Percentiles rank a stretch among this genome's conserved stretches.
Conservation (phyloP, 2,113 vertebrate species). For the Apaloderma vittatum region DNA sequence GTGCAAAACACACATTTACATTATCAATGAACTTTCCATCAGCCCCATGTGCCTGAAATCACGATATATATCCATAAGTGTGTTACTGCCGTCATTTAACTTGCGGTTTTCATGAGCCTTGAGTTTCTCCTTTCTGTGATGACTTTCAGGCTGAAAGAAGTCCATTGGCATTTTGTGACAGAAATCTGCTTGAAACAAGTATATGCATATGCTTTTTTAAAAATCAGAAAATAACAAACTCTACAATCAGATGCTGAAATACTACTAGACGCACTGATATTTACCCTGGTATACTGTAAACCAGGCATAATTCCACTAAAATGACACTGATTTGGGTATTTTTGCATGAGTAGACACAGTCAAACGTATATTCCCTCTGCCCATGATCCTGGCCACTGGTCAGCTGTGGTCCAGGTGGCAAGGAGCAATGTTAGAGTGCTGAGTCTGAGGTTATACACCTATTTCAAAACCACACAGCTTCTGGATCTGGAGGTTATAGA, state of each 20-base stretch:
- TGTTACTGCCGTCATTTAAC: not conserved
- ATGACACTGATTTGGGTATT: not conserved
- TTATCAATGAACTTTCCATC: not conserved
- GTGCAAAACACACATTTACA: not conserved
- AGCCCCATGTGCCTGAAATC: not conserved
- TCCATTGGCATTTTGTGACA: not conserved
- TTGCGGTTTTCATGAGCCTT: not conserved
- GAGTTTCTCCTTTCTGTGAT: not conserved
- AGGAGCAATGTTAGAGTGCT: not conserved
- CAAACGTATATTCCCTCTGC: not conserved
- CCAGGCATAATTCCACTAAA: not conserved
- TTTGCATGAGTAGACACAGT: not conserved
- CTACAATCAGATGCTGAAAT: not conserved
- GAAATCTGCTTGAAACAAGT: not conserved
- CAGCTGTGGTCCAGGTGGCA: not conserved
- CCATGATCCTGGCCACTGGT: accelerated
- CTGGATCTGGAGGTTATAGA: not conserved
- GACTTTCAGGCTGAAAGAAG: not conserved
- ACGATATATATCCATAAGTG: not conserved
- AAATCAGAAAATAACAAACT: not conserved
- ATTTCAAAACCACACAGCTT: not conserved
- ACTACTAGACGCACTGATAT: not conserved
- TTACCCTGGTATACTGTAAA: not conserved
- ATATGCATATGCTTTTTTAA: too few species aligned
- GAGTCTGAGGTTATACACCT: not conserved